Evolutionary conservation across 2,113 vertebrate genomes (phyloP).

Genomic region (Silurus glanis): DNA sequence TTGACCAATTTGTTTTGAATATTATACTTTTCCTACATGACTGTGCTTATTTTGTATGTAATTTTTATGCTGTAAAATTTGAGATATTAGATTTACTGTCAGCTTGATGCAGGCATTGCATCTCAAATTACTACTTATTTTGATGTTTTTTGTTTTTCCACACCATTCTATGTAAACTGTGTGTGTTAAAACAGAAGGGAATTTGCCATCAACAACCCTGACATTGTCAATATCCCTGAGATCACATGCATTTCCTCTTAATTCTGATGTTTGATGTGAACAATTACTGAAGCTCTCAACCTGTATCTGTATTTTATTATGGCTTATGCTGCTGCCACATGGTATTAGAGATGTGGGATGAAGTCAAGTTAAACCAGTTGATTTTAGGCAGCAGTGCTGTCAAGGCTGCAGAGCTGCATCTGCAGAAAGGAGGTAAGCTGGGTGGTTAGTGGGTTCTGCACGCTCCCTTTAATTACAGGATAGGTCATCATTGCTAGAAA

Average conservation of each 20-base stretch:
- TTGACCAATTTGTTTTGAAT: neutral
- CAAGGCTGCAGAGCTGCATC: neutral
- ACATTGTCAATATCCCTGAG: neutral
- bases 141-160: too few relatives aligned
- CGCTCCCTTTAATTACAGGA: constrained; percentile 6
- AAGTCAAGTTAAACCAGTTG: neutral
- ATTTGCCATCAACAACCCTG: neutral
- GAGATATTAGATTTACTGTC: neutral
- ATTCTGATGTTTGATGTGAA: neutral
- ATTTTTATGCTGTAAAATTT: too few relatives aligned
- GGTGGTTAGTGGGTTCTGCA: neutral
- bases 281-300: neutral
- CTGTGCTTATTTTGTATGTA: neutral
- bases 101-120: neutral
- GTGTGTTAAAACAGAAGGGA: too few relatives aligned
- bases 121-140: too few relatives aligned
- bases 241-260: neutral
- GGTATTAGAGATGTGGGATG: neutral
- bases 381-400: neutral
- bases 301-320: neutral
- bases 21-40: neutral
- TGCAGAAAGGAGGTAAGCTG: neutral
- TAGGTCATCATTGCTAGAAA: constrained; percentile 2
- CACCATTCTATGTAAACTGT: too few relatives aligned
- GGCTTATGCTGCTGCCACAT: neutral